Conservation (phyloP, 1,140 invertebrate genomes). For the Chlorops oryzae region DNA sequence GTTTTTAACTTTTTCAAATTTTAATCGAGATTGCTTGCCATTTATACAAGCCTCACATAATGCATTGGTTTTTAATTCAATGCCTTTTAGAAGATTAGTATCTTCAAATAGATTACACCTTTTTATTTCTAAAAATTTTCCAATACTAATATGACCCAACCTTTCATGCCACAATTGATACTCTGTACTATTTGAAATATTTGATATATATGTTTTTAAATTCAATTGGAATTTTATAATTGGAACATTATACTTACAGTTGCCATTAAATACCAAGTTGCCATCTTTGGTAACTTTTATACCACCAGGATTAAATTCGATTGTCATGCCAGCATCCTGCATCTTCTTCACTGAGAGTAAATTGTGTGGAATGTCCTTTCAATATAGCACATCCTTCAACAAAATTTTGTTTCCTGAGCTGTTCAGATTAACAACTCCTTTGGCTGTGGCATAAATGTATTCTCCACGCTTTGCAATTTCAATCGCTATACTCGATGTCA, state of each 20-base stretch:
- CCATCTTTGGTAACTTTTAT: conserved; percentile 19
- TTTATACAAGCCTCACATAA: conserved; percentile 50
- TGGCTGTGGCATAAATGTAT: conserved; percentile 17
- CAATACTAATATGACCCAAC: conserved; percentile 39
- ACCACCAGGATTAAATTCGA: conserved; percentile 23
- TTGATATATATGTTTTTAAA: conserved; percentile 19
- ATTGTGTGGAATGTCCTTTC: conserved; percentile 17
- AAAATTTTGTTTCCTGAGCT: conserved; percentile 8
- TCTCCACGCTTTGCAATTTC: conserved; percentile 17
- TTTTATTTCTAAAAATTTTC: conserved; percentile 38
- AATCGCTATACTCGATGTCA: conserved; percentile 10
- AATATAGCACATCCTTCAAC: conserved; percentile 13
- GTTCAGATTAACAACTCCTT: conserved; percentile 13
- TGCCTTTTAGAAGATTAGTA: conserved; percentile 23
- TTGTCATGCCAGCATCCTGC: conserved; percentile 13
- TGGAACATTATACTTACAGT: conserved; percentile 13
- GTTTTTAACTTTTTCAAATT: conserved; percentile 39
- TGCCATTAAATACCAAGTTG: conserved; percentile 12
- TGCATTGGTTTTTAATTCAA: conserved; percentile 24
- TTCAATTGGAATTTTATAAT: conserved; percentile 17
- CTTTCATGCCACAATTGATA: conserved; percentile 43
- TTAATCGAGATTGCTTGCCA: conserved; percentile 47
- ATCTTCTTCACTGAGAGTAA: conserved; percentile 17
- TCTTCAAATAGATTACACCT: conserved; percentile 35
- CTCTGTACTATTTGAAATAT: conserved; percentile 17